Evolutionary conservation across 2,888 invertebrate genomes (phyloP), one percentile per base, ranked within the genome.

Genomic region (Lithophane semibrunnea): DNA sequence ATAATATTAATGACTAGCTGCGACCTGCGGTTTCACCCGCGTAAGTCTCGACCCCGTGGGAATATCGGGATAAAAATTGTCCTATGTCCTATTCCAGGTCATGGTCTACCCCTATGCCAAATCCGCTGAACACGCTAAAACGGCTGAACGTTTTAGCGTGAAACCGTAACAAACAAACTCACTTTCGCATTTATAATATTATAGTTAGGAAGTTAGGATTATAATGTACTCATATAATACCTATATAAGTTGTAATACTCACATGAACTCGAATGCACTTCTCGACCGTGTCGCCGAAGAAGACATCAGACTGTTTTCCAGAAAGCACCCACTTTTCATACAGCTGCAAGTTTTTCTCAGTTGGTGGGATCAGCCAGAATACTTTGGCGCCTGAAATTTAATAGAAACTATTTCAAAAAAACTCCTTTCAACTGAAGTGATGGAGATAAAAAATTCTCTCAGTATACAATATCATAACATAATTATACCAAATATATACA

Each of bases 291-390:
- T 99, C 99, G 0, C 99, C 99, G 91, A 99, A 99, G 96, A 99
- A 99, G 8, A 99, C 98, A 91, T 99, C 99, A 0, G 99, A 98
- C 91, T 99, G 99, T 94, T 99, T 99, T 0, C 99, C 99, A 52
- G 99, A 99, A 3, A 99, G 96, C 54, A 99, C 99, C 99, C 99
- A 99, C 89, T 99, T 98, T 92, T 99, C 99, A 92, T 99, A 99
- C 18, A 99, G 96, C 88, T 98, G 98, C 49, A 99, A 95, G 95
- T 99, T 99, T 86, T 98, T 98, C 91, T 99, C 99, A 0, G 99
- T 99, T 0, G 99, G 99, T 1, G 99, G 99, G 80, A 99, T 99
- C 64, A 99, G 95, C 98, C 99, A 99, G 94, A 99, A 99, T 1
- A 99, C 98, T 96, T 99, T 99, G 88, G 99, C 98, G n/a, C 99